These are phyloP conservation scores for Heterodera carotae DNA, from an alignment of 1,140 invertebrate genomes.

Conservation along the genomic window DNA sequence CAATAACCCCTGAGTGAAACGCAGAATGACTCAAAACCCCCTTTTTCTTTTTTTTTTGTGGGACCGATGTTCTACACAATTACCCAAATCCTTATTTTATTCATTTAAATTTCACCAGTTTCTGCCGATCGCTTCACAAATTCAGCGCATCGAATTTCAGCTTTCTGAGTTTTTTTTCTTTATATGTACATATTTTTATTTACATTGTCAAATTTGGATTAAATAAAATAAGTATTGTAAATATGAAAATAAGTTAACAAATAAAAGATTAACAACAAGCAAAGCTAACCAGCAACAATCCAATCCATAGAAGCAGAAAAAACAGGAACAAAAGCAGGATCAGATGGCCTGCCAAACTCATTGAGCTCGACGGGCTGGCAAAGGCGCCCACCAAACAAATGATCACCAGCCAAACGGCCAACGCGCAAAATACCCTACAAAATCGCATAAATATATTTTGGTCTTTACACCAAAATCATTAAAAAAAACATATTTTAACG, in stretches of 20 bases:
- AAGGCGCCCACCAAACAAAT: constrained; percentile 14
- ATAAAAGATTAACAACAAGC: constrained; percentile 7
- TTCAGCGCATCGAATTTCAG: constrained; percentile 46
- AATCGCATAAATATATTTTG: constrained; percentile 1
- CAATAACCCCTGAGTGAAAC: no score
- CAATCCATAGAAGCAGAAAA: constrained; percentile 7
- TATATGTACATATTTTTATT: neutral
- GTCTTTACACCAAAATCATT: no score
- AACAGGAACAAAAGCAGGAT: constrained; percentile 18
- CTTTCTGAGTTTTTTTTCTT: constrained; percentile 22
- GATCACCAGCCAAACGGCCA: constrained; percentile 28
- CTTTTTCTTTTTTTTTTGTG: no score
- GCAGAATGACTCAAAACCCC: no score
- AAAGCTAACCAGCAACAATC: constrained; percentile 22
- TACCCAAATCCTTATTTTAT: no score
- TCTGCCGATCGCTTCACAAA: constrained; percentile 55
- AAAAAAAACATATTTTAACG: no score
- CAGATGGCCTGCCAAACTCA: constrained; percentile 8
- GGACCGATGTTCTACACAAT: no score
- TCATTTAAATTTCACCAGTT: constrained; percentile 27
- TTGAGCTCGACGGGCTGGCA: neutral
- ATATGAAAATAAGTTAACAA: neutral
- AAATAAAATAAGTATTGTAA: neutral
- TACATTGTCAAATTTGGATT: neutral
- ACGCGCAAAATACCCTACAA: constrained; percentile 13